Evolutionary conservation across 2,797 vertebrate genomes (phyloP).

Genomic region (Pempheris klunzingeri): DNA sequence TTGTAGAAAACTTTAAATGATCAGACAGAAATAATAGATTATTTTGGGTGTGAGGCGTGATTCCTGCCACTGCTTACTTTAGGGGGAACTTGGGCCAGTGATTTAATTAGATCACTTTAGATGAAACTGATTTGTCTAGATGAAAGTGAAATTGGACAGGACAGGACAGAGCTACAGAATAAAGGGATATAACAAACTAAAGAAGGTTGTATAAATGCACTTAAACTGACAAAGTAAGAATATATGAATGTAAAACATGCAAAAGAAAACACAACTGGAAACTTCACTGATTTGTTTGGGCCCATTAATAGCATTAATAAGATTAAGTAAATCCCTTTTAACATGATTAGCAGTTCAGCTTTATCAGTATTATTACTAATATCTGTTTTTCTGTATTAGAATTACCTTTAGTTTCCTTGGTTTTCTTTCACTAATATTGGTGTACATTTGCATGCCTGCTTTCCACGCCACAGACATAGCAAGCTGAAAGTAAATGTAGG

Average conservation of each 20-base stretch:
- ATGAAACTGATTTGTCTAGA: constrained; percentile 48
- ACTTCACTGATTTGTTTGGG: constrained; percentile 14
- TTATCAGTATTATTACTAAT: constrained; percentile 11
- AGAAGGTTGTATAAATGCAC: constrained; percentile 10
- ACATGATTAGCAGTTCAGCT: constrained; percentile 19
- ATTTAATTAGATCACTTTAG: constrained; percentile 56
- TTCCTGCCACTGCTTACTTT: constrained; percentile 37
- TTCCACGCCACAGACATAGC: constrained; percentile 57
- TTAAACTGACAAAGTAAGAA: constrained; percentile 28
- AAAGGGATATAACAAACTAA: constrained; percentile 18
- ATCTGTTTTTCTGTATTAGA: constrained; percentile 25
- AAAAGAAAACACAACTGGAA: constrained; percentile 19
- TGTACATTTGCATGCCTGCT: constrained; percentile 44
- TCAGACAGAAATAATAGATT: constrained; percentile 47
- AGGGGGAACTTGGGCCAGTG: constrained; percentile 17
- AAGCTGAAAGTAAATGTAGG: constrained; percentile 56
- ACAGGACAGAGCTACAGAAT: constrained; percentile 17
- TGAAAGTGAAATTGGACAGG: constrained; percentile 34
- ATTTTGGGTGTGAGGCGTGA: constrained; percentile 20
- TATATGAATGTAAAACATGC: constrained; percentile 16
- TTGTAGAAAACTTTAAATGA: constrained; percentile 50
- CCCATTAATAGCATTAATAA: constrained; percentile 26
- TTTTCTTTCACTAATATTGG: constrained; percentile 24
- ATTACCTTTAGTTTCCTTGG: constrained; percentile 22
- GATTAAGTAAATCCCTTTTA: constrained; percentile 34